A percentile compares a stretch with the other conserved stretches of the same genome.
Conservation (phyloP, 2,797 vertebrate genomes). For the Lophius americanus region DNA sequence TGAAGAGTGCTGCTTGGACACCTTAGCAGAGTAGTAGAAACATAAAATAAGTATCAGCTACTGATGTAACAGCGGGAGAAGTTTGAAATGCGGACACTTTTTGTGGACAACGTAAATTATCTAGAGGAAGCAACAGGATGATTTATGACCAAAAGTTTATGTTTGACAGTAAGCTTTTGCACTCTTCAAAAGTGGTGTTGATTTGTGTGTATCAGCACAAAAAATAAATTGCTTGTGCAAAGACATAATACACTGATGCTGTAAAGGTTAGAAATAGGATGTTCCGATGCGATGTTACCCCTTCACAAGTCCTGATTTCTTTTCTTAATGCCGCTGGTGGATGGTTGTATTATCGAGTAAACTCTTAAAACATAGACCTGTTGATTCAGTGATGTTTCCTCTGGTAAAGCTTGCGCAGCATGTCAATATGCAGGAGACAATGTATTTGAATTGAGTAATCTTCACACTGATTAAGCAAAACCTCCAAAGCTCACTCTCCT, state of each 20-base stretch:
- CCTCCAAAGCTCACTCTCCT: not conserved
- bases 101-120: constrained; percentile 19
- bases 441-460: constrained; percentile 30
- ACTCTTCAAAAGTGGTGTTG: not conserved
- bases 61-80: constrained; percentile 25
- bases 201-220: not conserved
- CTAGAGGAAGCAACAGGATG: constrained; percentile 42
- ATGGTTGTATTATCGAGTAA: not conserved
- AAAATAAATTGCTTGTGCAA: not conserved
- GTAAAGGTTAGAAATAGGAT: not conserved
- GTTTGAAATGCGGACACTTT: constrained; percentile 39
- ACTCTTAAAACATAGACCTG: constrained; percentile 2
- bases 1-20: constrained; percentile 1
- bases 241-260: not conserved
- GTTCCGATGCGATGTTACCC: not conserved
- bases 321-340: not conserved
- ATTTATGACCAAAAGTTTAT: too few relatives aligned
- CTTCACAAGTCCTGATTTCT: not conserved
- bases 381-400: constrained; percentile 10
- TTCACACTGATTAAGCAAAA: constrained; percentile 47
- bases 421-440: constrained; percentile 12
- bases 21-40: too few relatives aligned
- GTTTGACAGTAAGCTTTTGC: too few relatives aligned
- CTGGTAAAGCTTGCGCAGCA: not conserved
- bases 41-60: constrained; percentile 1